A percentile compares a stretch with the other conserved stretches of the same genome.
phyloP scores from a whole-genome alignment of 2,797 vertebrate species.

The Hippopotamyrus pictus region DNA sequence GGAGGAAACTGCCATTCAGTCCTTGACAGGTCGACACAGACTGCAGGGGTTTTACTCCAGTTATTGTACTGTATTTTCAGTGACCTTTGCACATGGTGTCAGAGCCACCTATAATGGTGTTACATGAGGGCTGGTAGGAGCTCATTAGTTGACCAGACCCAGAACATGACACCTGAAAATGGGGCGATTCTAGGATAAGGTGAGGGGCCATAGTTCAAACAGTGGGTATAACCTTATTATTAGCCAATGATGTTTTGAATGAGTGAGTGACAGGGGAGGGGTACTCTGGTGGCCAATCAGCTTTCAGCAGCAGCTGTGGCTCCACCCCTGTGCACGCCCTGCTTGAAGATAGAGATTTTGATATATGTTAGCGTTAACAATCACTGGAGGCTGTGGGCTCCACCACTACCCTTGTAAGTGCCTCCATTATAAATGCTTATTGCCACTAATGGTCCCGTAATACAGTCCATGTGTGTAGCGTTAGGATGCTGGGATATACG shows the following conservation, averaged over 20 bases:
- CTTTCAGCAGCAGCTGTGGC: not conserved
- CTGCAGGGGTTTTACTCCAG: not conserved
- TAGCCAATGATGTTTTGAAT: not conserved
- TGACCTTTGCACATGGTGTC: slow-evolving; percentile 5
- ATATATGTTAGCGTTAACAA: not conserved
- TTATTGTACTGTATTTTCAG: slow-evolving; percentile 22
- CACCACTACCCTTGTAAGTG: not conserved
- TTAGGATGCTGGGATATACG: slow-evolving; percentile 17
- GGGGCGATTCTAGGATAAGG: not conserved
- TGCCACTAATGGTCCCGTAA: not conserved
- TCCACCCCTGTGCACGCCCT: not conserved
- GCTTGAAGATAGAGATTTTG: not conserved
- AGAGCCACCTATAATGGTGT: not conserved
- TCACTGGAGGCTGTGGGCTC: not conserved
- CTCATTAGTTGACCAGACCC: not conserved
- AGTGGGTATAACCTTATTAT: not conserved
- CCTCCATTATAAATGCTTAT: not conserved
- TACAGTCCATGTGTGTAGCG: slow-evolving; percentile 22
- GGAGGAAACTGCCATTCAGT: not conserved
- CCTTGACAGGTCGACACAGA: not conserved
- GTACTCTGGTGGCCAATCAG: not conserved
- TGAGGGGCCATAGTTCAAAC: not conserved
- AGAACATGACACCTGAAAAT: not conserved
- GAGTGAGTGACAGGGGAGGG: not conserved
- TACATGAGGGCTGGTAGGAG: not conserved